Evolutionary conservation across 2,113 vertebrate genomes (phyloP), one percentile per base, ranked within the genome.

Genomic region (Larimichthys polyactis): DNA sequence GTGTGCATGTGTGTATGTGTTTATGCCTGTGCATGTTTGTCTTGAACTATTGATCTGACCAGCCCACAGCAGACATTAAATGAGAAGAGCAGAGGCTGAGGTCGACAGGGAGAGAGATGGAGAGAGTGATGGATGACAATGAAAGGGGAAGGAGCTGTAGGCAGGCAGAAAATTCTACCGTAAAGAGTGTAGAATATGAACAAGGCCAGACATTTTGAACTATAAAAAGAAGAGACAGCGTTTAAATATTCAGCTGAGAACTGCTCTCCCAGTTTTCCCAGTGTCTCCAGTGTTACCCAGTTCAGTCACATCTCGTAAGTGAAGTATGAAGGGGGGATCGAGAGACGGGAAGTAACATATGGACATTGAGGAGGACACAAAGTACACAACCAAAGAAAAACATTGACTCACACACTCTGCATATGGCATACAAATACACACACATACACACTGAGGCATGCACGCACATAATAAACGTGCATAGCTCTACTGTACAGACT

Each of bases 51-150:
- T 82, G 90, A 91, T 91, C 76, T 44, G 57, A 62, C 52, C 63
- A 66, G 79, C 79, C 84, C 84, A 90, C 66, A 82, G 75, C 71
- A 80, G 73, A 75, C 83, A 88, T 89, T 86, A 91, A 91, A 91
- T 73, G 83, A 92, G 76, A 88, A 52, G 81, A 83, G 82, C 48
- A 29, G 79, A 84, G 86, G 78, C 86, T 64, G 76, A 86, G 55
- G 79, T 69, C 11, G 67, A 90, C 72, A 85, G 75, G 36, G 75
- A 82, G 73, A 46, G 63, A 75, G 75, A 81, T 51, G 67, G 69
- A 81, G 79, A 74, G 80, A 88, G 72, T 77, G 86, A 92, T 88
- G 76, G 91, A 88, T 74, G 81, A 80, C 79, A 88, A 89, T 83
- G 79, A 88, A 89, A 78, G 76, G 68, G 44, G 78, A 69, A 60